Base-by-base conservation (phyloP, 2,888 invertebrate genomes). In the Thereva nobilitata region DNA sequence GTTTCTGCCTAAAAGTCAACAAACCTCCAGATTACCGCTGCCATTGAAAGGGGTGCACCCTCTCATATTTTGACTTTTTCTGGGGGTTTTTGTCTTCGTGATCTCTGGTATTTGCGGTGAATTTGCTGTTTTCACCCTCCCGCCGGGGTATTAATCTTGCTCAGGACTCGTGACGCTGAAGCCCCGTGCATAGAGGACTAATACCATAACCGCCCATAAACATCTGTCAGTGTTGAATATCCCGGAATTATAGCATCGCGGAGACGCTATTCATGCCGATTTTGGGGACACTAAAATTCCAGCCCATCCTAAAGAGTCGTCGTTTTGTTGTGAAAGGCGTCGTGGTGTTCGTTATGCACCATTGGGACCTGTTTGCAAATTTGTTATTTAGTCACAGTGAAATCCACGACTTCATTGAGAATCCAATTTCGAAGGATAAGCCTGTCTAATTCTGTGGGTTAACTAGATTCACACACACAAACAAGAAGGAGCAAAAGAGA, bases 1-100 rank as follows among this genome's bases (percentile, higher is more conserved):
- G 70, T 73, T 73, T 70, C 64, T 70, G 69, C 68, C 68, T 66
- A 71, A 72, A 72, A 73, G 73, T 73, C 73, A 73, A 73, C 71
- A 72, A 71, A 72, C 71, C 72, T 70, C 70, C 64, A 70, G 70
- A 72, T 71, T 72, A 72, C 71, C 70, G 67, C 70, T 72, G 41
- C 61, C 55, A 41, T 8, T 6, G 53, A 65, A 68, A 63, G 66
- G 65, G 59, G 47, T 68, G 54, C 57, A 66, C 66, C 61, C 42
- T 68, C 37, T 65, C 65, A 66, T 68, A 64, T 61, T 61, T 66
- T 67, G 63, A 67, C 63, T 67, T 54, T 38, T 64, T 44, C 10
- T 23, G 38, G 23, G 45, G 53, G 53, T 45, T 64, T 23, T 61
- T 61, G 61, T 61, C 50, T 61, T 50, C 61, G 23, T 61, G 61